These are phyloP conservation scores for Galerucella pusilla DNA, from an alignment of 2,888 invertebrate genomes.

Conservation along the genomic window DNA sequence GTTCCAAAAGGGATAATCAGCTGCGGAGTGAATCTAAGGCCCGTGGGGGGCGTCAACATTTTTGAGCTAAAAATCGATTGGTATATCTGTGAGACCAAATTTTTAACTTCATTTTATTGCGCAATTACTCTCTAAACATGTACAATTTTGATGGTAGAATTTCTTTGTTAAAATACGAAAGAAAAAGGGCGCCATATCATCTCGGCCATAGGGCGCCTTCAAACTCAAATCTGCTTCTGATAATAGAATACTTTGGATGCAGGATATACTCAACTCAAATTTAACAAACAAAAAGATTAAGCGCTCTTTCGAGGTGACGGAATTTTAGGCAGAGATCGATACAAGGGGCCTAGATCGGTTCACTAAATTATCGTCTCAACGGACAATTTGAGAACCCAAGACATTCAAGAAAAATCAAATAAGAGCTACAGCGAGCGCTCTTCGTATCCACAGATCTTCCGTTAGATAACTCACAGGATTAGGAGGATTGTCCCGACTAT, in stretches of 20 bases:
- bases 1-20: too few species aligned
- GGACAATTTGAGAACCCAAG: conserved; percentile 36
- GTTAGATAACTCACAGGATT: conserved; percentile 46
- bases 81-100: too few species aligned
- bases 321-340: conserved; percentile 20
- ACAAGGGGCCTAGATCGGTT: conserved; percentile 18
- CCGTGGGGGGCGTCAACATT: too few species aligned
- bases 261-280: conserved; percentile 10
- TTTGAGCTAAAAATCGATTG: too few species aligned
- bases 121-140: too few species aligned
- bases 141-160: too few species aligned
- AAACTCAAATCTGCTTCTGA: background rate
- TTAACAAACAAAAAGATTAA: conserved; percentile 29
- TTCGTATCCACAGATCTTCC: conserved; percentile 41
- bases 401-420: conserved; percentile 43
- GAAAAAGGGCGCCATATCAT: too few species aligned
- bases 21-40: too few species aligned
- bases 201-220: too few species aligned
- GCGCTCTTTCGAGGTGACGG: background rate
- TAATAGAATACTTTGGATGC: conserved; percentile 22
- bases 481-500: conserved; percentile 31
- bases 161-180: too few species aligned
- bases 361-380: conserved; percentile 36
- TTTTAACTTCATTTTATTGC: too few species aligned
- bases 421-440: conserved; percentile 38